A percentile compares a stretch with the other conserved stretches of the same genome.
phyloP scores from a whole-genome alignment of 2,888 invertebrate genomes.

The Timandra comae region DNA sequence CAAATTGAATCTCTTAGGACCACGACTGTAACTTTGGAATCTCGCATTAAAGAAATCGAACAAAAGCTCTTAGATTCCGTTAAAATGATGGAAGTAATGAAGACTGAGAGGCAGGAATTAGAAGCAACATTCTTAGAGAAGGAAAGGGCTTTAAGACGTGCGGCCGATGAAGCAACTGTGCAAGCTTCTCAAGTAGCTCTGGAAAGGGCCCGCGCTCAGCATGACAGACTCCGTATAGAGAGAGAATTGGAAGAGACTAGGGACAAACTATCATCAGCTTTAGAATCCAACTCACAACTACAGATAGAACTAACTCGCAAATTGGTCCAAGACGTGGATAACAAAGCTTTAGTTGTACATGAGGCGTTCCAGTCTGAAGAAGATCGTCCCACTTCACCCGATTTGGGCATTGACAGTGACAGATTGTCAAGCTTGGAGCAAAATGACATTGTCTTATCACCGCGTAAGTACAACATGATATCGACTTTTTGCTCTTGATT shows the following conservation, averaged over 20 bases:
- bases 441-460: conserved; percentile 63
- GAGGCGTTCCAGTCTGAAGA: conserved; percentile 51
- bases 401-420: conserved; percentile 94
- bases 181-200: conserved; percentile 84
- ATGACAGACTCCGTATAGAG: conserved; percentile 82
- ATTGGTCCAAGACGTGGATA: conserved; percentile 42
- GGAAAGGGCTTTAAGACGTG: conserved; percentile 78
- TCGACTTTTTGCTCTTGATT: too few relatives aligned
- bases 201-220: conserved; percentile 83
- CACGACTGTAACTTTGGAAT: conserved; percentile 38
- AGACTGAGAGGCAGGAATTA: conserved; percentile 56
- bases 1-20: conserved; percentile 39
- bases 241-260: conserved; percentile 77
- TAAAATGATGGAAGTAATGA: conserved; percentile 45
- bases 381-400: conserved; percentile 82
- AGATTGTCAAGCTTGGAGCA: conserved; percentile 80
- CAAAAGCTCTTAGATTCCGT: conserved; percentile 40
- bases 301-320: conserved; percentile 68
- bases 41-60: conserved; percentile 46
- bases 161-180: conserved; percentile 83
- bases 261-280: conserved; percentile 53
- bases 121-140: conserved; percentile 62
- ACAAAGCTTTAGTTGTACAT: conserved; percentile 45
- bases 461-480: too few relatives aligned
- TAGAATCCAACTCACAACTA: conserved; percentile 51